These are phyloP conservation scores for Epizoanthus illoricatus DNA, from an alignment of 92 coral and sea anemone genomes.

Conservation along the genomic window DNA sequence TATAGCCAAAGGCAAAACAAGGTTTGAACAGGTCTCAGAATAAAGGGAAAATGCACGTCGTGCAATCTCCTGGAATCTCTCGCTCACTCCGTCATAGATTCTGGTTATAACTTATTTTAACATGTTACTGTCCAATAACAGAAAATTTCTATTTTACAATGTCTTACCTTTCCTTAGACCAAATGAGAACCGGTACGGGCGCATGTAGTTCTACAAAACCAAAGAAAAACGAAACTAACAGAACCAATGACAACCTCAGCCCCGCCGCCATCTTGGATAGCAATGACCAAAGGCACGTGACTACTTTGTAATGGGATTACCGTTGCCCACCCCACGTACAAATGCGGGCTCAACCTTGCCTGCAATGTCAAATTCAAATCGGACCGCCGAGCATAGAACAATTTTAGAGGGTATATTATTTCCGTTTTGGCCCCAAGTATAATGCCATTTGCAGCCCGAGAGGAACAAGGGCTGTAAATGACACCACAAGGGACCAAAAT, in stretches of 20 bases:
- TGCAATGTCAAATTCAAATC: background rate
- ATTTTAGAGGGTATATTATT: background rate
- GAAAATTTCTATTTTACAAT: background rate
- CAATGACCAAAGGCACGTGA: constrained; percentile 44
- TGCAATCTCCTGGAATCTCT: too few species aligned
- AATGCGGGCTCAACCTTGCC: background rate
- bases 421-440: too few species aligned
- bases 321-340: background rate
- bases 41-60: too few species aligned
- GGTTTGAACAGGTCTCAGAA: too few species aligned
- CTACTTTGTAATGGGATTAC: constrained; percentile 10
- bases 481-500: too few species aligned
- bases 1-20: too few species aligned
- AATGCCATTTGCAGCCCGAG: too few species aligned
- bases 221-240: constrained; percentile 50
- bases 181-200: constrained; percentile 87
- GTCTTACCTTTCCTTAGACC: constrained; percentile 94
- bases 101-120: background rate
- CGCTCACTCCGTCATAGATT: too few species aligned
- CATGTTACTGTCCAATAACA: background rate
- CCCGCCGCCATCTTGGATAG: constrained; percentile 81
- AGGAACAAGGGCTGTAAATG: too few species aligned
- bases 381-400: too few species aligned
- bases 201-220: constrained; percentile 47
- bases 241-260: constrained; percentile 29